Evolutionary conservation across 2,888 invertebrate species (phyloP), one percentile per base, ranked within the genome.

Genomic region (Aleiodes leptofemur): DNA sequence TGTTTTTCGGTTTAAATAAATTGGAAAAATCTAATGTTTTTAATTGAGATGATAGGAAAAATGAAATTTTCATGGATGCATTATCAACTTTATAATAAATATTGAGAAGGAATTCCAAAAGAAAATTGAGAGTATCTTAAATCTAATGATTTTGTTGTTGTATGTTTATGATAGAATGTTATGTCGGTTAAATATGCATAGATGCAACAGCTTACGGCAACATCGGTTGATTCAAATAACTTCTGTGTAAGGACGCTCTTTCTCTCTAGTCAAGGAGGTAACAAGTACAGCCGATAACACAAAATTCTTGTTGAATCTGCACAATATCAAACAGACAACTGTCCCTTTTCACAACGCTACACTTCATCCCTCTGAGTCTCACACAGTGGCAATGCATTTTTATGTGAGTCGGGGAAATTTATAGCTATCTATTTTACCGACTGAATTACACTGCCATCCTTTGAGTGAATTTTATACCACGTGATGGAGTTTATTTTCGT

Each of bases 171-270:
- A 48, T 48, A 14, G 64, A 16, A 48, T 8, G 43, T 3, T 48
- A 16, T 64, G 48, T 64, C 48, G 64, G 64, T 64, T 64, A 64
- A 64, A 48, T 48, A 64, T 69, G 53, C 55, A 70, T 55, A 61
- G 69, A 61, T 70, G 61, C 72, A 72, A 72, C 76, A 76, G 71
- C 71, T 75, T 75, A 75, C 71, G 43, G 16, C 66, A 56, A 57
- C 75, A 72, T 75, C 57, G 53, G 72, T 72, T 59, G 61, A 38
- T 69, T 69, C 50, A 16, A 43, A 48, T 14, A 29, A 23, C 48
- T 59, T 50, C 23, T 31, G n/a, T 48, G 48, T 68, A 64, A 64
- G 64, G 64, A 64, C 23, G 64, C 64, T 68, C 16, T 68, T 68
- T 68, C 14, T n/a, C 31, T 8, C 4, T 61, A 50, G n/a, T 51